These are phyloP conservation scores for Ophiodon elongatus DNA, from an alignment of 2,113 vertebrate species.

Conservation along the genomic window DNA sequence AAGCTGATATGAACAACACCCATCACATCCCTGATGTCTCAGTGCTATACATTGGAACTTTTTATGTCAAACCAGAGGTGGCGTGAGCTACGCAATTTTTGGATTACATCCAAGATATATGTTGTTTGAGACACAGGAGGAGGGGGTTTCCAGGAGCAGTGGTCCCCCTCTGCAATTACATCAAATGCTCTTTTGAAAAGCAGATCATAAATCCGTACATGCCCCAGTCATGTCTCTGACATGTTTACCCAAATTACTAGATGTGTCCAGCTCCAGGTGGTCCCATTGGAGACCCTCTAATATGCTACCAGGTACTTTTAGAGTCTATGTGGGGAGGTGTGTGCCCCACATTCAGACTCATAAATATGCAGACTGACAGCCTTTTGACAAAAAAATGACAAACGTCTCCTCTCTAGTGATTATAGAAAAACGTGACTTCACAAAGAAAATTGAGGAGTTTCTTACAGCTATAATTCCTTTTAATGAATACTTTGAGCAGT, in stretches of 20 bases:
- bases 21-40: background rate
- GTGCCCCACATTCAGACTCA: constrained; percentile 3
- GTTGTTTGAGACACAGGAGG: constrained; percentile 21
- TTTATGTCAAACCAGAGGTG: constrained; percentile 3
- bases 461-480: background rate
- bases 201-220: constrained; percentile 40
- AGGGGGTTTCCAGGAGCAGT: constrained; percentile 25
- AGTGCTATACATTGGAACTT: background rate
- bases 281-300: background rate
- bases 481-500: constrained; percentile 6
- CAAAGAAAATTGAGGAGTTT: background rate
- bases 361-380: background rate
- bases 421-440: background rate
- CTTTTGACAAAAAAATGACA: background rate
- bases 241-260: constrained; percentile 26
- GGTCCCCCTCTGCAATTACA: constrained; percentile 35
- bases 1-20: background rate
- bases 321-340: background rate
- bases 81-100: background rate
- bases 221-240: background rate
- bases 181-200: constrained; percentile 48
- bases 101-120: constrained; percentile 39
- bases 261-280: constrained; percentile 8
- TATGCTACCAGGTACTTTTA: background rate
- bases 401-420: constrained; percentile 9